These are phyloP conservation scores for Prietella phreatophila DNA, from an alignment of 2,113 vertebrate genomes.

Conservation along the genomic window DNA sequence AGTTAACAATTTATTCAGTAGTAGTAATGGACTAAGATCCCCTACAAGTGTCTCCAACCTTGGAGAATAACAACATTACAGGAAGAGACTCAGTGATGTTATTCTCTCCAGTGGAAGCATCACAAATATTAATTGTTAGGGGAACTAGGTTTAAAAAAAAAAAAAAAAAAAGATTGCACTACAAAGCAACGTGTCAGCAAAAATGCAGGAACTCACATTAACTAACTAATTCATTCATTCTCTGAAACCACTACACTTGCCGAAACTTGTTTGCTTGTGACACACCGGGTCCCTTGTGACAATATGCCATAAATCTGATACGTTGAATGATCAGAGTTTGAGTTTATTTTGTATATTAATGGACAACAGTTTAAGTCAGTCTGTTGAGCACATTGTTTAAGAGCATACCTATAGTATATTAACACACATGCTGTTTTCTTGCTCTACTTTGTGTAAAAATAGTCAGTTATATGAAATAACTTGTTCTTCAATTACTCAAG, in stretches of 20 bases:
- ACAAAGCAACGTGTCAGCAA: neutral
- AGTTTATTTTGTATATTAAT: neutral
- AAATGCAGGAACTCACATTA: neutral
- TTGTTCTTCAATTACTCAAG: neutral
- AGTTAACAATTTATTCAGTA: too few relatives aligned
- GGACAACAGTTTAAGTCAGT: neutral
- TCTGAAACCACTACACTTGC: neutral
- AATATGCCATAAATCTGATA: neutral
- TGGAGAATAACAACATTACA: neutral
- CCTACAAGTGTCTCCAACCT: neutral
- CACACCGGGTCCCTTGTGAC: too few relatives aligned
- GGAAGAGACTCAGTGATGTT: neutral
- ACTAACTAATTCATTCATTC: neutral
- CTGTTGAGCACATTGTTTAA: neutral
- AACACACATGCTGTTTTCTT: neutral
- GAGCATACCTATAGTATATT: neutral
- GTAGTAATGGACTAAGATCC: too few relatives aligned
- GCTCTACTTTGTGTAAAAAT: neutral
- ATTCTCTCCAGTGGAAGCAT: too few relatives aligned
- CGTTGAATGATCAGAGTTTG: neutral
- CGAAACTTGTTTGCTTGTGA: neutral
- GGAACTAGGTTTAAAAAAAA: too few relatives aligned
- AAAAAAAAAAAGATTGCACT: too few relatives aligned
- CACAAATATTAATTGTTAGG: too few relatives aligned
- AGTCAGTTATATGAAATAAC: neutral